Base-by-base conservation (phyloP, 2,888 invertebrate genomes). In the Cordilura impudica region DNA sequence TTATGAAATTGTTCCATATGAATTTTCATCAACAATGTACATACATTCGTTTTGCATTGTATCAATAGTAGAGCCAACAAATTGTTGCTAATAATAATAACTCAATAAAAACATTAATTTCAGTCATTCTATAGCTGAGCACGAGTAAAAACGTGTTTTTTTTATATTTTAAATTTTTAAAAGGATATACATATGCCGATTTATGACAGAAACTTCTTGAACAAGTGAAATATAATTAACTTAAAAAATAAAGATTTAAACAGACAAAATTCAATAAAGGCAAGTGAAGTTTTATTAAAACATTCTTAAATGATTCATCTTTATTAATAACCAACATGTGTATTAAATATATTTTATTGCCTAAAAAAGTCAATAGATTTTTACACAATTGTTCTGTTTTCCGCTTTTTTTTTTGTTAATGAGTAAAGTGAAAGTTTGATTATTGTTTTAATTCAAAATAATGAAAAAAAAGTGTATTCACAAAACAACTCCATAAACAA, bases 41-140 rank as follows among this genome's bases (percentile, higher is more conserved):
- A n/a, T n/a, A n/a, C n/a, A n/a, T n/a, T 12, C 12, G n/a, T n/a
- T n/a, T n/a, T n/a, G n/a, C n/a, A n/a, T n/a, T n/a, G n/a, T n/a
- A n/a, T n/a, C n/a, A n/a, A n/a, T n/a, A n/a, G n/a, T 35, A 29
- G 6, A 12, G n/a, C 12, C 35, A 39, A n/a, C 35, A n/a, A 39
- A 39, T 2, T 39, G n/a, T n/a, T 39, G 35, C 35, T 14, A 54
- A 26, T 29, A 53, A 21, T 19, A 21, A 39, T 26, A 29, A 23
- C 49, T 26, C 14, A 19, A 54, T 23, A 75, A 61, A 21, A 21
- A 10, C 5, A 10, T 19, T 39, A 12, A 49, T 23, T 60, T 74
- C 45, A 73, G 61, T 78, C 31, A 43, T 23, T 67, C 49, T 8
- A 43, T n/a, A 58, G 39, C 63, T 26, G 26, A 45, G 29, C 8